Evolutionary conservation across 1,140 invertebrate species (phyloP), one percentile per base, ranked within the genome.

Genomic region (Bursaphelenchus mucronatus): DNA sequence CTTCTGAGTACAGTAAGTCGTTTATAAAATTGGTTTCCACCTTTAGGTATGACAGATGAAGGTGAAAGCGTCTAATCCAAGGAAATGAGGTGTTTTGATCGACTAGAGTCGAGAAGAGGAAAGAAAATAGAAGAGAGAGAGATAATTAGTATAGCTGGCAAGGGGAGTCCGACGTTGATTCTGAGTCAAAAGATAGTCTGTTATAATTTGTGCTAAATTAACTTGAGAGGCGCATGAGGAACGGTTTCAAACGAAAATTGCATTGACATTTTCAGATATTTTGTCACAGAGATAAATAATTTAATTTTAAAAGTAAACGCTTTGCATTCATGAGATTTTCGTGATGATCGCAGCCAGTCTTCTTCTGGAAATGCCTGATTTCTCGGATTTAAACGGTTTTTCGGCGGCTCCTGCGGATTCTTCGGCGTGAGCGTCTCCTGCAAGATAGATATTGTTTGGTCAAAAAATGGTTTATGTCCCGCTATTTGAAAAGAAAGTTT

Each of bases 1-100:
- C 41, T 66, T 19, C 19, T 66, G 15, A 66, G 64, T 21, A 66
- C 64, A 13, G 64, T 66, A 44, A 50, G 64, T 46, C 41, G 40
- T 7, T 49, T 44, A 57, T 61, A 15, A 11, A 6, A n/a, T 13
- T 43, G 21, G 1, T 9, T 39, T 67, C 15, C 40, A 8, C n/a
- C 54, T 15, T 11, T 19, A 11, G 51, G 30, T 39, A 7, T 8
- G 15, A 39, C 17, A 13, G 39, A 52, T 45, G 21, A 17, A 13
- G 39, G 11, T 45, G 21, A 17, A 10, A 47, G 19, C 39, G 15
- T 46, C 40, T 6, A 13, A 11, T 47, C 40, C 30, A n/a, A 10
- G 59, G 8, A 61, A 52, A 47, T 39, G 0, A 19, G 15, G 39
- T 39, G 3, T 11, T 47, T 47, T 61, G 50, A 15, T 11, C 44